These are phyloP conservation scores for Brenthis ino DNA, from an alignment of 2,888 invertebrate genomes.

Conservation along the genomic window DNA sequence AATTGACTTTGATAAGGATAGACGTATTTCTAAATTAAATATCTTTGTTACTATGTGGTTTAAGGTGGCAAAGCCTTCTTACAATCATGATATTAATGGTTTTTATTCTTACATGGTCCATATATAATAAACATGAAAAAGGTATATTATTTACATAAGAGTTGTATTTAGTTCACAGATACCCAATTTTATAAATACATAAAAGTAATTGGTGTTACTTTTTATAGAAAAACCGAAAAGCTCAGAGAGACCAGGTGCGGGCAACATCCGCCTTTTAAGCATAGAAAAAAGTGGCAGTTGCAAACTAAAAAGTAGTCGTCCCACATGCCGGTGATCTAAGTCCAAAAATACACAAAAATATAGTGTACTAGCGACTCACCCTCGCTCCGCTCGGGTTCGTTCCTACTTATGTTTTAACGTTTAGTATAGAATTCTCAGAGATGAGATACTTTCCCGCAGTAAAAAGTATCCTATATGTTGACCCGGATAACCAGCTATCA, in stretches of 20 bases:
- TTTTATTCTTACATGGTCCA: neutral
- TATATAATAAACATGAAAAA: no score
- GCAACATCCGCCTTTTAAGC: constrained; percentile 62
- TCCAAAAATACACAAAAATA: neutral
- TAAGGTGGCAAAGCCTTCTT: no score
- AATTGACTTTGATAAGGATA: constrained; percentile 22
- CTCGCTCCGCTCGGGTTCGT: no score
- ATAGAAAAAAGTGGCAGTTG: constrained; percentile 57
- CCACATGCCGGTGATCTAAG: constrained; percentile 5
- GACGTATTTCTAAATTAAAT: neutral
- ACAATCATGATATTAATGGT: constrained; percentile 3
- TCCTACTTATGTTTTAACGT: no score
- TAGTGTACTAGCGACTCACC: neutral
- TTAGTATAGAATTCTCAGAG: no score
- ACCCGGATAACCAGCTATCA: no score
- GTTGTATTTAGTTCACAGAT: neutral
- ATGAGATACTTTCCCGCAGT: no score
- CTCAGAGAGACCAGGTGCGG: constrained; percentile 69
- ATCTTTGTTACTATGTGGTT: neutral
- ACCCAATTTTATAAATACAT: constrained; percentile 25
- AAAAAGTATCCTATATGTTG: no score
- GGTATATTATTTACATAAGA: no score
- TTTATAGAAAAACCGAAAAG: constrained; percentile 35
- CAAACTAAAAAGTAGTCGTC: constrained; percentile 24
- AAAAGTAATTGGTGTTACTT: constrained; percentile 28